Base-by-base conservation (phyloP, 2,888 invertebrate genomes). In the Aporophyla lueneburgensis region DNA sequence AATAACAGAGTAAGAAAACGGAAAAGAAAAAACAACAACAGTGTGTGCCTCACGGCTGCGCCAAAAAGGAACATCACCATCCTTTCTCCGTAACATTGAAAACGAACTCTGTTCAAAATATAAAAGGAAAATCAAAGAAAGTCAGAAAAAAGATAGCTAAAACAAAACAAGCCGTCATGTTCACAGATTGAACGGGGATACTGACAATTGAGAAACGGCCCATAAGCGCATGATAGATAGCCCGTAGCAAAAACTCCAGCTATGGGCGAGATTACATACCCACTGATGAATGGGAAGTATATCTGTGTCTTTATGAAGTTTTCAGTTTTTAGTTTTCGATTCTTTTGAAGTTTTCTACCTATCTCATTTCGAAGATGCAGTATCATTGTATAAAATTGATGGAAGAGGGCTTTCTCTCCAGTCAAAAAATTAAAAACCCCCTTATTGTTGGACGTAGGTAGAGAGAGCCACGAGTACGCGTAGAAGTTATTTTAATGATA, bases 131-230 rank as follows among this genome's bases (percentile, higher is more conserved):
- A n/a, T n/a, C 2, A 3, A 51, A 51, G n/a, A 59, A 61, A 43
- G 12, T 5, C 1, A 33, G 4, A 51, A n/a, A 21, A 61, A n/a
- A 40, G n/a, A 6, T 19, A 43, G 14, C 54, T 62, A 16, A 54
- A 66, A 61, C 33, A 71, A 79, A 66, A 65, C 40, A 14, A 59
- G 16, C 14, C 6, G 49, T 51, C 73, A 73, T 61, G 80, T 73
- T 80, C 73, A 78, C 46, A 56, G 76, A 62, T 62, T 78, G 61
- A 27, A 27, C 21, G 40, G 27, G 54, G 61, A 56, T 54, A 53
- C 73, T 62, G 80, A 66, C 65, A 66, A 51, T 54, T 78, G 73
- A 79, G 80, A 71, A 71, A 79, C 80, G 54, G n/a, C 12, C 54
- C 54, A 51, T 72, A 43, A 72, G 53, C 59, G 24, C 33, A 49